Evolutionary conservation across 1,140 invertebrate species (phyloP).

Genomic region (Scaptodrosophila lebanonensis): DNA sequence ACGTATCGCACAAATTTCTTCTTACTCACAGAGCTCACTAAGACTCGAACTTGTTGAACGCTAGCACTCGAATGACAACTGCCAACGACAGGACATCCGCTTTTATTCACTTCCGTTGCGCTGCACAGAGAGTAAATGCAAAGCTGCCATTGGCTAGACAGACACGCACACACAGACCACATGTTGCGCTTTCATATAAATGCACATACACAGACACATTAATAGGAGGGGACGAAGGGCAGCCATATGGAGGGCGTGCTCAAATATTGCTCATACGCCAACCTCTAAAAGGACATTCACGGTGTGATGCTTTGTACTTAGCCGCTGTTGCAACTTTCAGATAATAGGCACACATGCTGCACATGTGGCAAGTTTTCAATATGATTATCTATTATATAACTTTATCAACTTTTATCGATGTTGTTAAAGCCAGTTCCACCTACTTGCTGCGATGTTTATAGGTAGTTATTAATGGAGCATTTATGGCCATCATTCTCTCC

Average conservation of each 20-base stretch:
- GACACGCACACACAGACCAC: constrained; percentile 32
- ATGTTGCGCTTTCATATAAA: constrained; percentile 59
- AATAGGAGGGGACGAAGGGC: no score
- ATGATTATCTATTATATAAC: constrained; percentile 64
- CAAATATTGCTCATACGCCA: constrained; percentile 66
- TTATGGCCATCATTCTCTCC: constrained; percentile 23
- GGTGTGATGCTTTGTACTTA: constrained; percentile 22
- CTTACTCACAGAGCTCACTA: no score
- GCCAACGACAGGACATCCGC: constrained; percentile 57
- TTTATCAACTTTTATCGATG: constrained; percentile 72
- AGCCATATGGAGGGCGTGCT: constrained; percentile 64
- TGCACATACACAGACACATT: constrained; percentile 6
- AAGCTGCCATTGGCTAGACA: constrained; percentile 49
- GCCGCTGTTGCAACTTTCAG: constrained; percentile 42
- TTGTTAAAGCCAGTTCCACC: constrained; percentile 53
- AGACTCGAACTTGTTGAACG: constrained; percentile 61
- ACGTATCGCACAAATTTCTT: no score
- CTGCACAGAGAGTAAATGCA: constrained; percentile 25
- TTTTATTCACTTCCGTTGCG: constrained; percentile 67
- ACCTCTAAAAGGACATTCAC: constrained; percentile 31
- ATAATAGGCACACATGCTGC: constrained; percentile 7
- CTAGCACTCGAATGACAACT: constrained; percentile 65
- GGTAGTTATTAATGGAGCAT: constrained; percentile 51
- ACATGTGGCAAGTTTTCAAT: constrained; percentile 28
- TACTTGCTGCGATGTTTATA: constrained; percentile 30